Evolutionary conservation across 2,888 invertebrate genomes (phyloP), one percentile per base, ranked within the genome.

Genomic region (Agrenia bidenticulata): DNA sequence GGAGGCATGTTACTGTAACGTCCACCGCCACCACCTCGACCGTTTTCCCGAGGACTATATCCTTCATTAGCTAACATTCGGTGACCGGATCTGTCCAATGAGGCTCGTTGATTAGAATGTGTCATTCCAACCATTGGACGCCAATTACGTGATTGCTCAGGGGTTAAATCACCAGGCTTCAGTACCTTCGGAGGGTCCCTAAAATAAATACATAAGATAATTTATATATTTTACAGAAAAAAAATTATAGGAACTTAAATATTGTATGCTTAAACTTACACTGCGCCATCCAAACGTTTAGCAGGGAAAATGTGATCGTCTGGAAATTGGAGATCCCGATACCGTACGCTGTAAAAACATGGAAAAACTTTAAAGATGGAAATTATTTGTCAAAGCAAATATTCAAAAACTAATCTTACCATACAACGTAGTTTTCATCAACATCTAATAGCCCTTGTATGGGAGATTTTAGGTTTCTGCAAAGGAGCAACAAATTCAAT

Each of bases 241-340:
- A n/a, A n/a, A n/a, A 51, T 15, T 45, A 57, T n/a, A 32, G 32
- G 32, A 32, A 32, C 4, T 32, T 32, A 32, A 32, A 32, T 32
- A 4, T 7, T 32, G n/a, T n/a, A n/a, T 11, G 7, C 7, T 7
- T 19, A 37, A 53, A 70, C 80, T 78, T 78, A 80, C 81, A 77
- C 77, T 51, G 84, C 85, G 21, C 81, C 81, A 15, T 78, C 75
- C 26, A 85, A 83, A 62, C 87, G 82, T 21, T 82, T 82, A 45
- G 95, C 88, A n/a, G 88, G 88, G 81, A 92, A 95, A 49, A 91
- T 82, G 80, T 86, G 90, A 77, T 86, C 88, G 2, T 83, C 83
- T 0, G 85, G 82, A 81, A 88, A 95, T 76, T 84, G 82, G 0
- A 94, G 94, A 83, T 96, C 94, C 63, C 86, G 81, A 82, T 82